phyloP scores from a whole-genome alignment of 2,888 invertebrate genomes.

The Eurytoma californica region DNA sequence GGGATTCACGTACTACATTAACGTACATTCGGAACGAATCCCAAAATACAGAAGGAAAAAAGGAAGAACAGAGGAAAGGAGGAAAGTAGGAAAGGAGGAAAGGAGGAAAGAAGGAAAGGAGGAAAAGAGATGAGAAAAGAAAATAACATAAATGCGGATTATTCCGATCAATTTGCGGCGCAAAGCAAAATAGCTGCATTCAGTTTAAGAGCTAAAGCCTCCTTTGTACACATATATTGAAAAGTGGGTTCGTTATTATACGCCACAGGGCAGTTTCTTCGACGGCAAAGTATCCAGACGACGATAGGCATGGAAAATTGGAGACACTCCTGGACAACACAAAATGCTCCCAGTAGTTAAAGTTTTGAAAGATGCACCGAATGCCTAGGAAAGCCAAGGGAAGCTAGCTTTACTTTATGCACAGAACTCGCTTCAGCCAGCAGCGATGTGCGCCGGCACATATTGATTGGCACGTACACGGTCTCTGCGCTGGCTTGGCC shows the following conservation, averaged over 20 bases:
- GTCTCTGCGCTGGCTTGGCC: slow-evolving; percentile 24
- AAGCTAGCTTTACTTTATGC: too few relatives aligned
- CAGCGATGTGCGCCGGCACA: slow-evolving; percentile 60
- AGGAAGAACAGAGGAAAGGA: background rate
- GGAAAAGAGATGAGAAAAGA: background rate
- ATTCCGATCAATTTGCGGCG: slow-evolving; percentile 53
- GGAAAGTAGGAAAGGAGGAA: background rate
- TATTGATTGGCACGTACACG: slow-evolving; percentile 66
- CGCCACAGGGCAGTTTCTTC: too few relatives aligned
- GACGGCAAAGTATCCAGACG: too few relatives aligned
- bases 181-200: slow-evolving; percentile 5
- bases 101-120: background rate
- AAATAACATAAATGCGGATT: slow-evolving; percentile 28
- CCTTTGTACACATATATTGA: too few relatives aligned
- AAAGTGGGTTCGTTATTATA: too few relatives aligned
- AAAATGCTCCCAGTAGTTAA: too few relatives aligned
- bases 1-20: too few relatives aligned
- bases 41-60: background rate
- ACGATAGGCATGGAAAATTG: too few relatives aligned
- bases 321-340: too few relatives aligned
- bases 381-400: too few relatives aligned
- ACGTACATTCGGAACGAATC: background rate
- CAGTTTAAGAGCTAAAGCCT: too few relatives aligned
- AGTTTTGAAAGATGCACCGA: too few relatives aligned
- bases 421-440: background rate